Percentiles rank a stretch among this genome's conserved stretches.
Conservation (phyloP, 92 coral and sea anemone genomes). For the Parazoanthus swiftii region DNA sequence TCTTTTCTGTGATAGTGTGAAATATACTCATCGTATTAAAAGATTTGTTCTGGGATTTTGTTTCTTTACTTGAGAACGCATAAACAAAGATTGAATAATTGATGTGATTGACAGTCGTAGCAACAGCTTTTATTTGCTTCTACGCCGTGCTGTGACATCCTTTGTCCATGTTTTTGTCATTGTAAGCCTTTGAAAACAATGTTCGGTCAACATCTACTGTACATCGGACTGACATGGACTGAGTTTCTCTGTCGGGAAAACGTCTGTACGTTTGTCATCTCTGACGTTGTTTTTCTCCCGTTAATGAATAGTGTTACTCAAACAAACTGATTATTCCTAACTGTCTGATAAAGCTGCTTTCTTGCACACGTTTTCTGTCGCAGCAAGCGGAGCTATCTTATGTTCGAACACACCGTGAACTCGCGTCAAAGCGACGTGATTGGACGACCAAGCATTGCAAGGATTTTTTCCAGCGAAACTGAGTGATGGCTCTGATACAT, state of each 20-base stretch:
- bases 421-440: conserved; percentile 12
- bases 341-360: background rate
- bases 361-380: conserved; percentile 22
- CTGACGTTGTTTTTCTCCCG: background rate
- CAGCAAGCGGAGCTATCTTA: background rate
- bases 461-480: background rate
- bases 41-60: background rate
- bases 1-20: background rate
- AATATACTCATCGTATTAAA: no score
- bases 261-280: background rate
- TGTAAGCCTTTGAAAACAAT: background rate
- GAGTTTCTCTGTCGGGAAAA: background rate
- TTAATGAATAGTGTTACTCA: background rate
- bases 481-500: conserved; percentile 15
- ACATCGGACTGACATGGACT: background rate
- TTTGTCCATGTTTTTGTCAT: background rate
- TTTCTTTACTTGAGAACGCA: background rate
- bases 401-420: conserved; percentile 17
- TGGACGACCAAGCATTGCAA: conserved; percentile 13
- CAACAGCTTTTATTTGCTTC: background rate
- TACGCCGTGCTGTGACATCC: background rate
- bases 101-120: background rate
- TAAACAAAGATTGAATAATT: background rate
- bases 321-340: background rate
- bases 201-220: background rate